A percentile compares a stretch with the other conserved stretches of the same genome.
phyloP scores from a whole-genome alignment of 2,888 invertebrate species.

The Clanis bilineata region DNA sequence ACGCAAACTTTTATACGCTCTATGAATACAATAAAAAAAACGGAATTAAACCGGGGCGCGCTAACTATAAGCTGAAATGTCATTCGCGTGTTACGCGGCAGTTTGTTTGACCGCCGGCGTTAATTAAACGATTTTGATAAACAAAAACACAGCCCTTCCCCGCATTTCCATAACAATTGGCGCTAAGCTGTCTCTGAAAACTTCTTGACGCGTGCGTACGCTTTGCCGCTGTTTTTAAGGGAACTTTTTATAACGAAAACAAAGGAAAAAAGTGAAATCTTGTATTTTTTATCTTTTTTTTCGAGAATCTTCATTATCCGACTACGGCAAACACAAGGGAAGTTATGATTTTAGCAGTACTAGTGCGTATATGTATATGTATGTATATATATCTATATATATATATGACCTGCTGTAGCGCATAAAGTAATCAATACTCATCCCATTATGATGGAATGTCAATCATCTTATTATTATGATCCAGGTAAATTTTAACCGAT shows the following conservation, averaged over 20 bases:
- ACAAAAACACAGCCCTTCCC: constrained; percentile 38
- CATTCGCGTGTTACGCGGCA: constrained; percentile 37
- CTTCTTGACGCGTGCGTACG: constrained; percentile 5
- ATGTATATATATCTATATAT: no score
- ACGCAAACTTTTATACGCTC: background rate
- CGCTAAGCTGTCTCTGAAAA: constrained; percentile 18
- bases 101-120: constrained; percentile 37
- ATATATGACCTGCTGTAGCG: no score
- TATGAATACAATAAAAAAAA: background rate
- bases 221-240: constrained; percentile 11
- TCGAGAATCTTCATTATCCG: no score
- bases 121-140: constrained; percentile 52
- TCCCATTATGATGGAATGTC: no score
- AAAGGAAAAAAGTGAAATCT: background rate
- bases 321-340: no score
- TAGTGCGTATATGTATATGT: no score
- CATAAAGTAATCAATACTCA: no score
- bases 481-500: no score
- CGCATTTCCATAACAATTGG: constrained; percentile 35
- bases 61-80: constrained; percentile 12
- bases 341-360: no score
- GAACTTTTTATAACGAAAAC: background rate
- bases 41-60: background rate
- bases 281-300: background rate
- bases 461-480: no score